Conservation (phyloP, 2,113 vertebrate genomes). For the Galeopterus variegatus region DNA sequence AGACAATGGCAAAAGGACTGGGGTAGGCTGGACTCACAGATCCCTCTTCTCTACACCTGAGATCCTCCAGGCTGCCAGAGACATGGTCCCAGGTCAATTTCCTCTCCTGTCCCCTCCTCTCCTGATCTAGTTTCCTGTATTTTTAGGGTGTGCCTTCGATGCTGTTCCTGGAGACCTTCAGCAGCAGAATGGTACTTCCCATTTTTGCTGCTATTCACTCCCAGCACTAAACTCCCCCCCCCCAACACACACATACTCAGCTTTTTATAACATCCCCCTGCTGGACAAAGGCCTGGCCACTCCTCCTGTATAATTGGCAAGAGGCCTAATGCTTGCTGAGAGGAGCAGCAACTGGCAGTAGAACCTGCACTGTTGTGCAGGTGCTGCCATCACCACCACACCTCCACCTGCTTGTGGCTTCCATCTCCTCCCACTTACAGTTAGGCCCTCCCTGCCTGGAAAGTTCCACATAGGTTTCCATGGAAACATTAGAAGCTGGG, state of each 20-base stretch:
- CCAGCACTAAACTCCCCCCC: neutral
- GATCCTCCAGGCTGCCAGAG: neutral
- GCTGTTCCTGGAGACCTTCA: neutral
- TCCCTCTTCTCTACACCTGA: neutral
- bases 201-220: neutral
- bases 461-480: neutral
- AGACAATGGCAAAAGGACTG: neutral
- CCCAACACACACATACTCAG: neutral
- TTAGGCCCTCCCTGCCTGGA: neutral
- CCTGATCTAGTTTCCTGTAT: neutral
- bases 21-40: neutral
- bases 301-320: slow-evolving; percentile 73
- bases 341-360: neutral
- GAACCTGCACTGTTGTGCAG: neutral
- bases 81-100: neutral
- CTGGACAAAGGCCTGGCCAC: slow-evolving; percentile 5
- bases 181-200: neutral
- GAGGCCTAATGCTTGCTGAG: slow-evolving; percentile 50
- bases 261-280: neutral
- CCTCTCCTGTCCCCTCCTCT: neutral
- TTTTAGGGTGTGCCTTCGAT: neutral
- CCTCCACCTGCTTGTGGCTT: neutral
- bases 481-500: neutral
- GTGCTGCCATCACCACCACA: neutral
- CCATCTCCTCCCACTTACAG: neutral